Conservation (phyloP, 2,797 vertebrate species). For the Sebastes taczanowskii region DNA sequence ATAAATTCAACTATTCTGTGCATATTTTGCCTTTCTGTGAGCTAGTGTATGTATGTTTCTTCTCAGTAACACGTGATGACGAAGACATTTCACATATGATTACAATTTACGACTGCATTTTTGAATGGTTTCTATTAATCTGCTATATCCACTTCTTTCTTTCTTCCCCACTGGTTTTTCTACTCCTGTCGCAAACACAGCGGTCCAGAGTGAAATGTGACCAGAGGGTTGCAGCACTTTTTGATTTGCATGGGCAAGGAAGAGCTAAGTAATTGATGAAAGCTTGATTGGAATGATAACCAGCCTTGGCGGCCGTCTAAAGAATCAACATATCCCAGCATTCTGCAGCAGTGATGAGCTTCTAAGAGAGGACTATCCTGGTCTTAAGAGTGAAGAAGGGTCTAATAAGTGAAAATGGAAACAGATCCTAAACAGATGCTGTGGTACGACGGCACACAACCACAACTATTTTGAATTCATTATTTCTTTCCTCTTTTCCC, state of each 20-base stretch:
- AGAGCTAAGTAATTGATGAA: slow-evolving; percentile 77
- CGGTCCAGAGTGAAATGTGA: slow-evolving; percentile 31
- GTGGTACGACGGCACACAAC: slow-evolving; percentile 51
- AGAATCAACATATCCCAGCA: slow-evolving; percentile 46
- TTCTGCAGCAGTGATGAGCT: slow-evolving; percentile 48
- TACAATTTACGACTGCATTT: slow-evolving; percentile 68
- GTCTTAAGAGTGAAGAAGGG: slow-evolving; percentile 52
- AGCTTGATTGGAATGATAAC: slow-evolving; percentile 78
- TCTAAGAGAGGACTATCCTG: slow-evolving; percentile 37
- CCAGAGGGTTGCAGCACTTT: slow-evolving; percentile 19
- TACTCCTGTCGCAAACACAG: slow-evolving; percentile 25
- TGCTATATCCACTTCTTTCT: slow-evolving; percentile 29
- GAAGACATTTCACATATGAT: slow-evolving; percentile 68
- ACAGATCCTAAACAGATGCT: slow-evolving; percentile 79
- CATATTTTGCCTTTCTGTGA: slow-evolving; percentile 11
- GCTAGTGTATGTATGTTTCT: slow-evolving; percentile 39
- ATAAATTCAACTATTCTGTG: background rate
- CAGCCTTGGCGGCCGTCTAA: slow-evolving; percentile 60
- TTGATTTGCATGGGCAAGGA: slow-evolving; percentile 55
- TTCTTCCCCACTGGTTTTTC: slow-evolving; percentile 18
- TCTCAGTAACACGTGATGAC: slow-evolving; percentile 45
- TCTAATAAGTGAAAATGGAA: slow-evolving; percentile 74
- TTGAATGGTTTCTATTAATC: slow-evolving; percentile 63
- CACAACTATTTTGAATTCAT: slow-evolving; percentile 52
- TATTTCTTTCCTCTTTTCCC: slow-evolving; percentile 18